Percentiles rank a stretch among this genome's conserved stretches.
These are phyloP conservation scores for Ascaphus truei DNA, from an alignment of 2,113 vertebrate genomes.

Conservation along the genomic window DNA sequence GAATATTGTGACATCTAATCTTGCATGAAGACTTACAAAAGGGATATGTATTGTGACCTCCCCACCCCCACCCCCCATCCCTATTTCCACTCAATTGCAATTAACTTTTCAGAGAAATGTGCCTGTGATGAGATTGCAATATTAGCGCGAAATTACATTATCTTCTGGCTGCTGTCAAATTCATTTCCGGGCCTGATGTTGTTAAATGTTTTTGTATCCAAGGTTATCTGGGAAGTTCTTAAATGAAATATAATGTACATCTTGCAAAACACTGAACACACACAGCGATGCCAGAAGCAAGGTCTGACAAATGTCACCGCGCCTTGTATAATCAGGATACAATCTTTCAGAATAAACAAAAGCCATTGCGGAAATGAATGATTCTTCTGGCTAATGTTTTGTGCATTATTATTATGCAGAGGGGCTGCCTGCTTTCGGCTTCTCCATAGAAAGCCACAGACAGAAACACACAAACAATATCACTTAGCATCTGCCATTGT, in stretches of 20 bases:
- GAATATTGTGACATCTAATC: no score
- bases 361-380: background rate
- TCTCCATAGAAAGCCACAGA: background rate
- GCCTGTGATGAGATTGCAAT: background rate
- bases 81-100: background rate
- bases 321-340: background rate
- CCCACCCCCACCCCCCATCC: background rate
- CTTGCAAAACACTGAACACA: background rate
- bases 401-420: background rate
- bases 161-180: background rate
- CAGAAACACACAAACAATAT: background rate
- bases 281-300: background rate
- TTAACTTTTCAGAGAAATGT: background rate
- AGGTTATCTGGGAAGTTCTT: slow-evolving; percentile 24
- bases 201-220: background rate
- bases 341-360: slow-evolving; percentile 14
- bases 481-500: no score
- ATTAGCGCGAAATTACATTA: background rate
- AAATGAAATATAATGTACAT: slow-evolving; percentile 24
- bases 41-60: no score
- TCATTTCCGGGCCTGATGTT: background rate
- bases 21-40: no score
- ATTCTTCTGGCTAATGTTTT: background rate
- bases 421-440: background rate
- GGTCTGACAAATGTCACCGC: slow-evolving; percentile 28